A percentile compares a stretch with the other conserved stretches of the same genome.
Evolutionary conservation across 2,113 vertebrate genomes (phyloP).

Genomic region (Formicarius rufipectus): DNA sequence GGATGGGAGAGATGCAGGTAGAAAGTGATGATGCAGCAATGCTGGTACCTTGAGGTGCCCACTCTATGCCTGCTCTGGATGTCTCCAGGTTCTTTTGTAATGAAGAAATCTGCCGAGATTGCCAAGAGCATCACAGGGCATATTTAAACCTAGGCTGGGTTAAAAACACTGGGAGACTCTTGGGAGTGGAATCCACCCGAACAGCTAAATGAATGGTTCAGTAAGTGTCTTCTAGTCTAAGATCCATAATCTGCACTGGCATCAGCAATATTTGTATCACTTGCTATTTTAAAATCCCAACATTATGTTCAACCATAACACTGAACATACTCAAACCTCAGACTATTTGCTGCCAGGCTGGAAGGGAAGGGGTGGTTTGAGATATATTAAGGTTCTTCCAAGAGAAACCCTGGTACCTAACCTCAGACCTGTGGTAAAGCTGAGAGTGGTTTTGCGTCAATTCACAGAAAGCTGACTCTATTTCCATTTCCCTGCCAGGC

Average conservation of each 20-base stretch:
- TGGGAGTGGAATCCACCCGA: background rate
- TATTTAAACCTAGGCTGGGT: background rate
- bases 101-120: background rate
- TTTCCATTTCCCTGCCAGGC: slow-evolving; percentile 59
- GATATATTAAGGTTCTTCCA: background rate
- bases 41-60: background rate
- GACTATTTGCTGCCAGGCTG: background rate
- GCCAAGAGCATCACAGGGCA: background rate
- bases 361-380: background rate
- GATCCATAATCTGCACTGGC: background rate
- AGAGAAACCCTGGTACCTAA: background rate
- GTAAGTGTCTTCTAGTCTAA: background rate
- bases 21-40: background rate
- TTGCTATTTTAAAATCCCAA: background rate
- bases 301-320: background rate
- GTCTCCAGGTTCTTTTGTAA: background rate
- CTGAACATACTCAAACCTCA: background rate
- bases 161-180: background rate
- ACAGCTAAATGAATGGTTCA: background rate
- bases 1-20: background rate
- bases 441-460: background rate
- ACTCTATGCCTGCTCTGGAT: background rate
- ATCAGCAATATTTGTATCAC: background rate
- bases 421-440: background rate
- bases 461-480: background rate